Evolutionary conservation across 1,140 invertebrate species (phyloP).

Genomic region (Bacillus rossius): DNA sequence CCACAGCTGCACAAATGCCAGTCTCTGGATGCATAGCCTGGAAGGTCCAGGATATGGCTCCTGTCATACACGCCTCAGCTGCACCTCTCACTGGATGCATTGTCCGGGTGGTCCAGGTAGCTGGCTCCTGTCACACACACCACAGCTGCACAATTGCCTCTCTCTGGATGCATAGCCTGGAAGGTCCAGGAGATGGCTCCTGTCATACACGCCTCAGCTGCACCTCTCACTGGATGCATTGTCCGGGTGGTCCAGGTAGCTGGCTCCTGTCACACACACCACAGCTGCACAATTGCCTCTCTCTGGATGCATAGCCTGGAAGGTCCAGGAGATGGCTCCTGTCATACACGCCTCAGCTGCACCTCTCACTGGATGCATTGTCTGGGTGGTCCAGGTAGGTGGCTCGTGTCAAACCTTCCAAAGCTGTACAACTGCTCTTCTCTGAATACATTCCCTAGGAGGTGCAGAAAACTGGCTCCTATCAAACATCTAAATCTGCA

Average conservation of each 20-base stretch:
- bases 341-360: constrained; percentile 34
- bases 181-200: not conserved
- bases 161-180: not conserved
- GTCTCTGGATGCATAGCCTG: too few relatives aligned
- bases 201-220: constrained; percentile 29
- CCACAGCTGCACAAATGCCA: not conserved
- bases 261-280: constrained; percentile 48
- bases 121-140: constrained; percentile 50
- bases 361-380: constrained; percentile 58
- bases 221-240: constrained; percentile 60
- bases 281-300: not conserved
- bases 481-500: constrained; percentile 44
- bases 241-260: constrained; percentile 87
- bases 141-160: not conserved
- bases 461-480: not conserved
- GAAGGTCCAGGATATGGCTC: not conserved
- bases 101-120: constrained; percentile 89
- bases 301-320: not conserved
- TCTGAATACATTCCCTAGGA: not conserved
- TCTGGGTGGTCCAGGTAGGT: constrained; percentile 88
- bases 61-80: constrained; percentile 28
- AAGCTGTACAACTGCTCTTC: not conserved
- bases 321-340: not conserved
- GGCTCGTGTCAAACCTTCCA: constrained; percentile 48
- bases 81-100: constrained; percentile 55